Percentiles rank a stretch among this genome's conserved stretches.
Evolutionary conservation across 2,888 invertebrate species (phyloP).

Genomic region (Nasonovia ribisnigri): DNA sequence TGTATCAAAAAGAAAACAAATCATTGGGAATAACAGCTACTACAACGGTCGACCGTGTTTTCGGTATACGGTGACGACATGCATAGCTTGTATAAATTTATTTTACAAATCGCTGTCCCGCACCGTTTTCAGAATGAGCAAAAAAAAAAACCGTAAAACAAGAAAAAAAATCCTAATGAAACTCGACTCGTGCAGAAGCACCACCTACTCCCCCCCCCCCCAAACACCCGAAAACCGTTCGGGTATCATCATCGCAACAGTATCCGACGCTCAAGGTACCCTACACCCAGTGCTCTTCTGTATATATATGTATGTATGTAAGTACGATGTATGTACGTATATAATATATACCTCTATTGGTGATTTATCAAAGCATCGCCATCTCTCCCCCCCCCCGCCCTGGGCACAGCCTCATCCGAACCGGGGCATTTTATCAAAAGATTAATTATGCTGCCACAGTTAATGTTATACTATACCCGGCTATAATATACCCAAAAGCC

Average conservation of each 20-base stretch:
- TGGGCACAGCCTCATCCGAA: background rate
- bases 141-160: background rate
- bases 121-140: background rate
- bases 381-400: background rate
- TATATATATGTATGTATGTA: background rate
- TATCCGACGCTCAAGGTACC: background rate
- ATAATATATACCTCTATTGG: conserved; percentile 15
- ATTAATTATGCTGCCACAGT: conserved; percentile 49
- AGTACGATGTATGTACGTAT: background rate
- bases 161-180: background rate
- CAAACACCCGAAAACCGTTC: background rate
- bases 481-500: background rate
- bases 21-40: background rate
- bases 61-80: background rate
- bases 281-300: background rate
- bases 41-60: background rate
- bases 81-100: background rate
- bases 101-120: background rate
- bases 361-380: conserved; percentile 51
- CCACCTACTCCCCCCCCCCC: background rate
- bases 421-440: conserved; percentile 30
- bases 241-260: background rate
- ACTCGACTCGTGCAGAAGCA: background rate
- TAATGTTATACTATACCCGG: conserved; percentile 4
- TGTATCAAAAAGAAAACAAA: background rate